A percentile compares a stretch with the other conserved stretches of the same genome.
Conservation (phyloP, 2,888 invertebrate species). For the Drosophila mercatorum region DNA sequence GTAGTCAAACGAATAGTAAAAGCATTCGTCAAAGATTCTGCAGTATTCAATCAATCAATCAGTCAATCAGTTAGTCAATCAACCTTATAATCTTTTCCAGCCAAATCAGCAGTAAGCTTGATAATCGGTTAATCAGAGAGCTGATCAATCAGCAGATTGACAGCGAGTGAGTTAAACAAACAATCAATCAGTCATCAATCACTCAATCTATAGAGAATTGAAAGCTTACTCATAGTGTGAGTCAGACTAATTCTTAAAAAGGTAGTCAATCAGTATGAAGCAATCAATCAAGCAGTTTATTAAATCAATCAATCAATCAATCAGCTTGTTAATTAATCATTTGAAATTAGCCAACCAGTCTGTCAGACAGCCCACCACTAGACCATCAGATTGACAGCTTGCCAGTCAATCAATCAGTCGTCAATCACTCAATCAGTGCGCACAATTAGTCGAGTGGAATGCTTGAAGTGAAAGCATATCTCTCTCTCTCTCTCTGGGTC, state of each 20-base stretch:
- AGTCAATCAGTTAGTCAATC: neutral
- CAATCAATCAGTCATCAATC: too few species aligned
- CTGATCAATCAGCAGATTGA: neutral
- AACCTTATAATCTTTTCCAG: neutral
- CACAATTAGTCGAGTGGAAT: neutral
- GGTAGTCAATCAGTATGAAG: neutral
- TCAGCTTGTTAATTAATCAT: neutral
- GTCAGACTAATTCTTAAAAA: neutral
- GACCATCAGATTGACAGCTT: neutral
- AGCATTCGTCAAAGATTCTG: too few species aligned
- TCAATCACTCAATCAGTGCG: neutral
- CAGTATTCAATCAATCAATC: neutral
- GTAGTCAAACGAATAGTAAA: too few species aligned
- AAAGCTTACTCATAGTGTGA: neutral
- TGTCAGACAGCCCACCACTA: neutral
- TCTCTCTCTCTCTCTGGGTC: neutral
- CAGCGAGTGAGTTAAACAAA: neutral
- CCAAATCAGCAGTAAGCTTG: too few species aligned
- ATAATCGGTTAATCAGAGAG: neutral
- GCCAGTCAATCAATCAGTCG: neutral
- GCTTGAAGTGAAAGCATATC: neutral
- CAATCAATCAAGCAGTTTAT: neutral
- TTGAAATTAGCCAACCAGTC: too few species aligned
- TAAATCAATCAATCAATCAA: neutral
- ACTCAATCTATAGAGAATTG: too few species aligned